Evolutionary conservation across 1,140 invertebrate genomes (phyloP), one percentile per base, ranked within the genome.

Genomic region (Cylas formicarius): DNA sequence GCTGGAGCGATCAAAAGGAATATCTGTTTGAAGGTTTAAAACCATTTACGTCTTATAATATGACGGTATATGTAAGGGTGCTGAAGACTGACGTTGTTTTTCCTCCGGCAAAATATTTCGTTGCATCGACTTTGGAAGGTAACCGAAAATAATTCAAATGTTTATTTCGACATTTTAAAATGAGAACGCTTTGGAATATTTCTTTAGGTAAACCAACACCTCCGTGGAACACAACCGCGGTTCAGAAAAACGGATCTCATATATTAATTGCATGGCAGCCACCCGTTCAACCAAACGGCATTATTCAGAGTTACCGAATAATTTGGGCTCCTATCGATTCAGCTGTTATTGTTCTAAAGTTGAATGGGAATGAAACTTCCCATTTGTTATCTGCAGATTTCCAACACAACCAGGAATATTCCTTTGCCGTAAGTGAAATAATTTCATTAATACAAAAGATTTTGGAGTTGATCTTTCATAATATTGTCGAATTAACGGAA

Each of bases 21-120:
- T 76, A 72, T 57, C 71, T 67, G 37, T 86, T 90, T 55, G 74
- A 65, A 0, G 63, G 75, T 40, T 66, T 90, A 2, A 66, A 74
- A 44, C 78, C 87, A 0, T 84, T 69, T 50, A 87, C 84, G 0
- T 61, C 67, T 1, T 90, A 90, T 57, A 86, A 87, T 53, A 66
- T 88, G 29, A 87, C 83, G 0, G 79, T 90, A 5, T 88, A 81
- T 57, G 79, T 84, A 0, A 67, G 73, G 33, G 53, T 76, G 4
- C 74, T 73, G 49, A 67, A 67, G 45, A 66, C 59, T 0, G 63
- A 67, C 10, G 52, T 44, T 13, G 59, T 63, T n/a, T 80, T 75
- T 40, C 70, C 76, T 1, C 80, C 82, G 1, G 71, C 71, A 7
- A 74, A 76, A 44, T 83, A 76, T 55, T 60, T 73, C 7, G 63